Conservation (phyloP, 2,113 vertebrate genomes). For the Hippocampus abdominalis region DNA sequence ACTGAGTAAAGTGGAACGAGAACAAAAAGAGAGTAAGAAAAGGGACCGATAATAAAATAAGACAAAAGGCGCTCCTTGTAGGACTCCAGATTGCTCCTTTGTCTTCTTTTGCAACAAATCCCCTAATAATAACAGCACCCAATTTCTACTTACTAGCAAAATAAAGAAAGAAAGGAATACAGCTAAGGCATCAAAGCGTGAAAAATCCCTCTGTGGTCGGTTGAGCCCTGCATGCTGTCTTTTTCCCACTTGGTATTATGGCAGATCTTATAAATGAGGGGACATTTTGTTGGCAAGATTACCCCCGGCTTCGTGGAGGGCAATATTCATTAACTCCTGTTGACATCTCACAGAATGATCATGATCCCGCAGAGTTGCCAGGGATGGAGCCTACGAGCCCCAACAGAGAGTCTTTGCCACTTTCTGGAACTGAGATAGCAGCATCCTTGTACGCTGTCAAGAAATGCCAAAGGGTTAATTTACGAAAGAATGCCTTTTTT, state of each 20-base stretch:
- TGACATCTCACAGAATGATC: slow-evolving; percentile 63
- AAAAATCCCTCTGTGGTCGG: slow-evolving; percentile 56
- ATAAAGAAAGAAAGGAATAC: slow-evolving; percentile 56
- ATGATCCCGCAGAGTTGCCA: slow-evolving; percentile 56
- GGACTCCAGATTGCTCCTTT: slow-evolving; percentile 52
- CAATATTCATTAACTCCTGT: slow-evolving; percentile 72
- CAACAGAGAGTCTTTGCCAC: slow-evolving; percentile 40
- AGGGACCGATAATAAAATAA: slow-evolving; percentile 37
- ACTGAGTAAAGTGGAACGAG: slow-evolving; percentile 2
- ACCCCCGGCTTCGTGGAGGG: slow-evolving; percentile 56
- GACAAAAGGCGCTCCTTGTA: slow-evolving; percentile 32
- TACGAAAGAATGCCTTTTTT: slow-evolving; percentile 21
- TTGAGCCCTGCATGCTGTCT: slow-evolving; percentile 53
- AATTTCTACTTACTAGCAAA: slow-evolving; percentile 55
- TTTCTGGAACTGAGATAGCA: slow-evolving; percentile 29
- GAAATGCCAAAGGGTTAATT: slow-evolving; percentile 43
- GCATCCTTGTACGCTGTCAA: slow-evolving; percentile 8
- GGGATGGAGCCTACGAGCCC: slow-evolving; percentile 41
- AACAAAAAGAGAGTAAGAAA: slow-evolving; percentile 9
- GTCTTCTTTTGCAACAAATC: slow-evolving; percentile 57
- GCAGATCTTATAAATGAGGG: slow-evolving; percentile 66
- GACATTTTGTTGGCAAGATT: slow-evolving; percentile 68
- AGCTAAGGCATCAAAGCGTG: slow-evolving; percentile 61
- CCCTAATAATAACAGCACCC: slow-evolving; percentile 61
- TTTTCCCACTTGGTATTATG: slow-evolving; percentile 55